A percentile compares a stretch with the other conserved stretches of the same genome.
Evolutionary conservation across 2,888 invertebrate genomes (phyloP).

Genomic region (Xiphydria camelus): DNA sequence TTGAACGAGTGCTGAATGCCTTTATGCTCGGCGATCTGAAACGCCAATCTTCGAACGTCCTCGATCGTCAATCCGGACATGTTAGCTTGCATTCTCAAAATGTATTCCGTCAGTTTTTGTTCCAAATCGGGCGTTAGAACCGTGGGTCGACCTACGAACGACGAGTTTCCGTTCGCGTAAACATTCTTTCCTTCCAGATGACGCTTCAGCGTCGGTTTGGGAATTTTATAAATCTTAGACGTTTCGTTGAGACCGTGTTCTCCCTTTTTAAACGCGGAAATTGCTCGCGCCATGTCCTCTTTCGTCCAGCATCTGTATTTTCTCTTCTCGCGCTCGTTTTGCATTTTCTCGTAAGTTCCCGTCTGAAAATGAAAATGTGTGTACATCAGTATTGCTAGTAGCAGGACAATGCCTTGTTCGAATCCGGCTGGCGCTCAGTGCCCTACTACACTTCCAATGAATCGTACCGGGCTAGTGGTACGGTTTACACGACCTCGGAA

Average conservation of each 20-base stretch:
- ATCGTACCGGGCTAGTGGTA: too few relatives aligned
- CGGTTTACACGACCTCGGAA: too few relatives aligned
- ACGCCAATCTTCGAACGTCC: constrained; percentile 6
- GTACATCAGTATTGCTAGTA: too few relatives aligned
- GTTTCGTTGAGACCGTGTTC: neutral
- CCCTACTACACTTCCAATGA: too few relatives aligned
- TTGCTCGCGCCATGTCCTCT: neutral
- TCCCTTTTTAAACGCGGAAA: constrained; percentile 1
- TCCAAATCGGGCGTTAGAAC: constrained; percentile 3
- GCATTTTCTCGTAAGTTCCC: too few relatives aligned
- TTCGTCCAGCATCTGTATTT: constrained; percentile 2
- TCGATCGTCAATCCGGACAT: constrained; percentile 3
- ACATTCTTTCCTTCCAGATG: constrained; percentile 8
- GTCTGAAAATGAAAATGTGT: too few relatives aligned
- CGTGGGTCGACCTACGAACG: constrained; percentile 5
- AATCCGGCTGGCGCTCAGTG: too few relatives aligned
- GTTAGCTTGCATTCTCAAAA: constrained; percentile 4
- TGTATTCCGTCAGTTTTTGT: neutral
- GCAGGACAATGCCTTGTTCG: too few relatives aligned
- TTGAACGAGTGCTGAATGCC: constrained; percentile 65
- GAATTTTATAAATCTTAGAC: neutral
- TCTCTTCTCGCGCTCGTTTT: too few relatives aligned
- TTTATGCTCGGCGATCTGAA: constrained; percentile 41
- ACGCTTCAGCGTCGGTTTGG: constrained; percentile 6
- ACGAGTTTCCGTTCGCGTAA: constrained; percentile 2